These are phyloP conservation scores for Crypturellus undulatus DNA, from an alignment of 2,113 vertebrate species.

Conservation along the genomic window DNA sequence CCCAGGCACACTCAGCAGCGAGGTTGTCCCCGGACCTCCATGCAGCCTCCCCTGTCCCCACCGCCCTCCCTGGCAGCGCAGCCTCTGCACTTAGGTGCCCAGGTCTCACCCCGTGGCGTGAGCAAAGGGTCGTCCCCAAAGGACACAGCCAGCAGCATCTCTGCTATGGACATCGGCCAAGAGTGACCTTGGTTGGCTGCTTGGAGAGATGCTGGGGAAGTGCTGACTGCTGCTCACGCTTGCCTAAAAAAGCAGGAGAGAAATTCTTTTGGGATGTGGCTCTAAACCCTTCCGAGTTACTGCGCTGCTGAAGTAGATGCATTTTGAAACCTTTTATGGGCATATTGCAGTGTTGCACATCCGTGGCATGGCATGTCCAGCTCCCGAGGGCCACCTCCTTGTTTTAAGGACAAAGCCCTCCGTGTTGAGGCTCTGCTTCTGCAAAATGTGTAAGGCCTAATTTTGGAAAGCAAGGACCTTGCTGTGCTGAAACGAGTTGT, in stretches of 20 bases:
- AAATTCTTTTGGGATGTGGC: conserved; percentile 46
- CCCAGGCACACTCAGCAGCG: neutral
- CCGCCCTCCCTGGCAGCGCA: neutral
- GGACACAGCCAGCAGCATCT: conserved; percentile 8
- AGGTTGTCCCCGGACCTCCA: neutral
- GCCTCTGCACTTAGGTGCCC: neutral
- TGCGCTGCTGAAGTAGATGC: neutral
- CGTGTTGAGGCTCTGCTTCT: neutral
- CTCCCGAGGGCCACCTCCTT: neutral
- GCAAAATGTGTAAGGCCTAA: neutral
- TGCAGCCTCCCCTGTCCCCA: neutral
- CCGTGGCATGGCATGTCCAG: neutral
- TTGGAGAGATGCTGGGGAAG: conserved; percentile 42
- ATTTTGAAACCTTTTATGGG: conserved; percentile 60
- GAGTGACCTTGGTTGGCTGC: conserved; percentile 42
- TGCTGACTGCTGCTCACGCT: conserved; percentile 50
- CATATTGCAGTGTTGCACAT: neutral
- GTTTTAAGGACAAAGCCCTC: neutral
- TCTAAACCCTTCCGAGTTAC: conserved; percentile 32
- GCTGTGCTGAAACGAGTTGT: neutral
- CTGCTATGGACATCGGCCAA: neutral
- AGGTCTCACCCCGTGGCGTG: accelerated
- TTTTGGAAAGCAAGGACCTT: neutral
- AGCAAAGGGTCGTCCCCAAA: conserved; percentile 1
- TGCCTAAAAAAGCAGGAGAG: conserved; percentile 61